Percentiles rank a stretch among this genome's conserved stretches.
phyloP scores from a whole-genome alignment of 2,113 vertebrate species.

The Gymnogyps californianus region DNA sequence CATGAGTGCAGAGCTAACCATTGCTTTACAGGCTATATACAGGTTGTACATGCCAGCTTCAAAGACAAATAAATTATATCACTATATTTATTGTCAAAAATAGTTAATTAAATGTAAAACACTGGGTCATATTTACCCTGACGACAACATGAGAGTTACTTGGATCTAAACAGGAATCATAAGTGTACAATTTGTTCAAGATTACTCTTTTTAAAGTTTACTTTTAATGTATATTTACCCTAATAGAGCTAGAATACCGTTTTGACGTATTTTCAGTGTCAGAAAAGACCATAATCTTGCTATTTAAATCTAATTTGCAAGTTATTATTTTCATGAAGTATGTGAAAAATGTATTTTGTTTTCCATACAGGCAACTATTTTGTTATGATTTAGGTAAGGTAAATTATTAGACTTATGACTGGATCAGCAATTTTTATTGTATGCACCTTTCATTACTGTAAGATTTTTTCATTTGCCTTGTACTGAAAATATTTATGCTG shows the following conservation, averaged over 20 bases:
- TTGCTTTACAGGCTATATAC: neutral
- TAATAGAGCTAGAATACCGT: neutral
- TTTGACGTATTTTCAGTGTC: neutral
- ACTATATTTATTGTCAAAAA: neutral
- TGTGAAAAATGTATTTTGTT: neutral
- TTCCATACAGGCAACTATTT: neutral
- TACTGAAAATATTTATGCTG: neutral
- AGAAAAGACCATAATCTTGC: neutral
- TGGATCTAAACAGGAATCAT: neutral
- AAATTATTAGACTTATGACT: neutral
- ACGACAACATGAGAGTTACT: neutral
- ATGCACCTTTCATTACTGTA: neutral
- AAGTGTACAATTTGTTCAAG: neutral
- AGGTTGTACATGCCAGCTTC: neutral
- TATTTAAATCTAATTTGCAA: neutral
- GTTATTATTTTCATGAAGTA: neutral
- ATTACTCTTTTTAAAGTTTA: neutral
- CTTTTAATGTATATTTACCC: neutral
- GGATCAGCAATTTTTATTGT: neutral
- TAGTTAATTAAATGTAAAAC: neutral
- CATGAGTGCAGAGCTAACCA: neutral
- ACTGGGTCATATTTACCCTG: neutral
- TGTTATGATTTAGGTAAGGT: neutral
- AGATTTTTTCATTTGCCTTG: neutral
- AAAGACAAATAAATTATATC: neutral